Evolutionary conservation across 2,113 vertebrate species (phyloP).

Genomic region (Pongo pygmaeus): DNA sequence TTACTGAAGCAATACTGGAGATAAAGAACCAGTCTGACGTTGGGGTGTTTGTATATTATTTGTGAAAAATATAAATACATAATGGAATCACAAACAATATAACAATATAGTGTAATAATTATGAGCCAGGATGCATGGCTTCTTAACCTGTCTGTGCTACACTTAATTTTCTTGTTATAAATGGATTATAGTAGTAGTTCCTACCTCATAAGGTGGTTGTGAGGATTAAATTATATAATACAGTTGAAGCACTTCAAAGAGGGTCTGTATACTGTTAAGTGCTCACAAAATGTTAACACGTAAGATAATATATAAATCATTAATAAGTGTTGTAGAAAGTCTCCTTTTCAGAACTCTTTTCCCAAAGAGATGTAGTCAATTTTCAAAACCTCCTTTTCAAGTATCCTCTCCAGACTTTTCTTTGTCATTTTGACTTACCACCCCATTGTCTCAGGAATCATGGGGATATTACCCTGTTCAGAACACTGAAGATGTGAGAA

Average conservation of each 20-base stretch:
- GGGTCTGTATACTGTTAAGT: not conserved
- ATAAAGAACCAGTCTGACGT: not conserved
- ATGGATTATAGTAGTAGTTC: not conserved
- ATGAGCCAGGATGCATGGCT: not conserved
- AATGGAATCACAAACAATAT: not conserved
- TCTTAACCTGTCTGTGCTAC: not conserved
- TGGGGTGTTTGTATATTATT: not conserved
- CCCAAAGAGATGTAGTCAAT: not conserved
- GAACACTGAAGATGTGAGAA: not conserved
- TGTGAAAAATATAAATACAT: not conserved
- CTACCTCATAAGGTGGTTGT: not conserved
- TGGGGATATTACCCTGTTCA: not conserved
- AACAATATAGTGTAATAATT: not conserved
- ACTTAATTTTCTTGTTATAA: not conserved
- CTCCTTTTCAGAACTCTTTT: not conserved
- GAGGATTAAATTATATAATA: not conserved
- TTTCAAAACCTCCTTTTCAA: not conserved
- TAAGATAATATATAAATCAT: not conserved
- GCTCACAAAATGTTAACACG: not conserved
- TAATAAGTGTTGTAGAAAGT: not conserved
- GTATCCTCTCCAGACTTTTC: not conserved
- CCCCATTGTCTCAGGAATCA: not conserved
- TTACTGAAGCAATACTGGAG: not conserved
- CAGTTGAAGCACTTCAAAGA: not conserved
- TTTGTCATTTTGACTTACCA: conserved; percentile 29